phyloP scores from a whole-genome alignment of 2,888 invertebrate species.

The Blera fallax region DNA sequence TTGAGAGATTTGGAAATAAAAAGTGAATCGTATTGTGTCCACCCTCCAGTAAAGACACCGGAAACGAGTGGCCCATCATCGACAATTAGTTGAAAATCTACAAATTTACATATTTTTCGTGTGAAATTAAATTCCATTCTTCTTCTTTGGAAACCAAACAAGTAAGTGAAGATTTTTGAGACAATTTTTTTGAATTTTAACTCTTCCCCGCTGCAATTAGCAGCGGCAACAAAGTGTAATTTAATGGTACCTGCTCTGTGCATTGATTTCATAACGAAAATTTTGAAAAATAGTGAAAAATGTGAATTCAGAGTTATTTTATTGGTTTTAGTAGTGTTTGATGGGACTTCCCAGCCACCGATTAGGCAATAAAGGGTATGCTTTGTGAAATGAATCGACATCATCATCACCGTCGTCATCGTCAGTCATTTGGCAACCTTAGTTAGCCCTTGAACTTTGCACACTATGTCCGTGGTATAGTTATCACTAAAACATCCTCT shows the following conservation, averaged over 20 bases:
- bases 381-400: slow-evolving; percentile 12
- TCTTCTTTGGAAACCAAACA: slow-evolving; percentile 22
- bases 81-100: too few relatives aligned
- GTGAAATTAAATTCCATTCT: slow-evolving; percentile 39
- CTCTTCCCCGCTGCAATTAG: background rate
- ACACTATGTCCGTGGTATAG: background rate
- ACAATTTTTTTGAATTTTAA: background rate
- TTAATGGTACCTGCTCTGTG: background rate
- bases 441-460: slow-evolving; percentile 49
- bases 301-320: background rate
- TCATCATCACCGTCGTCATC: background rate
- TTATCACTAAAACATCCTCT: background rate
- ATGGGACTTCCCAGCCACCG: background rate
- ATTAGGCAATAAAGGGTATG: background rate
- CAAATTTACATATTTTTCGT: slow-evolving; percentile 3
- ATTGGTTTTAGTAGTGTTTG: background rate
- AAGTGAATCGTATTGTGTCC: slow-evolving; percentile 76
- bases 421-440: slow-evolving; percentile 12
- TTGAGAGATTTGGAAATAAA: slow-evolving; percentile 69
- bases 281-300: slow-evolving; percentile 43
- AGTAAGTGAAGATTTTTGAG: slow-evolving; percentile 51
- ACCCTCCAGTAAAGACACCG: slow-evolving; percentile 79
- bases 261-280: slow-evolving; percentile 55
- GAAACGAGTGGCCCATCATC: slow-evolving; percentile 49
- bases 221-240: slow-evolving; percentile 12